phyloP scores from a whole-genome alignment of 2,888 invertebrate species.

The Agrilus mali region DNA sequence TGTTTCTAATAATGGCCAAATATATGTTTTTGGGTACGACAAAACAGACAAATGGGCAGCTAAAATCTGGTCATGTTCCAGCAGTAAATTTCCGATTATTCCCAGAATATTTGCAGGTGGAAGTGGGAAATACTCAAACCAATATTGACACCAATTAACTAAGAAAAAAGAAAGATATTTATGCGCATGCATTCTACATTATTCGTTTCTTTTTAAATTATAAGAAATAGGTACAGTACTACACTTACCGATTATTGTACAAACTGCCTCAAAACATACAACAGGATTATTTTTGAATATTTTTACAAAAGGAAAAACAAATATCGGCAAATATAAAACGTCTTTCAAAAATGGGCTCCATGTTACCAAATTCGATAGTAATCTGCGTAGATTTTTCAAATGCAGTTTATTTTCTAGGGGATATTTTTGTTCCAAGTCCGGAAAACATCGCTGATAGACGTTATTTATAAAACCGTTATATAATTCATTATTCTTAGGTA shows the following conservation, averaged over 20 bases:
- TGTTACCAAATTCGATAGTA: constrained; percentile 61
- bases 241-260: constrained; percentile 47
- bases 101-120: constrained; percentile 73
- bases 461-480: constrained; percentile 58
- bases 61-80: constrained; percentile 56
- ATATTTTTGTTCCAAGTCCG: constrained; percentile 47
- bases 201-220: no score
- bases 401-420: constrained; percentile 44
- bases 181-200: not conserved
- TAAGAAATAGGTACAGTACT: no score
- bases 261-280: constrained; percentile 60
- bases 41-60: constrained; percentile 56
- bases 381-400: constrained; percentile 48
- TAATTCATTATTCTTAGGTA: constrained; percentile 62
- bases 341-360: constrained; percentile 74
- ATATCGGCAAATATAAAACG: constrained; percentile 60
- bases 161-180: no score
- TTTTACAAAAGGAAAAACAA: constrained; percentile 76
- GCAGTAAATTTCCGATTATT: constrained; percentile 68
- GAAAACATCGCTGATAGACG: constrained; percentile 43
- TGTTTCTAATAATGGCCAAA: constrained; percentile 64
- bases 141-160: constrained; percentile 76
- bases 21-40: constrained; percentile 57
- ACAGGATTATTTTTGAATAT: constrained; percentile 64
- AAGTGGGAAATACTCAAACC: constrained; percentile 83